Percentiles rank a stretch among this genome's conserved stretches.
Conservation (phyloP, 2,888 invertebrate genomes). For the Acanthococcus lagerstroemiae region DNA sequence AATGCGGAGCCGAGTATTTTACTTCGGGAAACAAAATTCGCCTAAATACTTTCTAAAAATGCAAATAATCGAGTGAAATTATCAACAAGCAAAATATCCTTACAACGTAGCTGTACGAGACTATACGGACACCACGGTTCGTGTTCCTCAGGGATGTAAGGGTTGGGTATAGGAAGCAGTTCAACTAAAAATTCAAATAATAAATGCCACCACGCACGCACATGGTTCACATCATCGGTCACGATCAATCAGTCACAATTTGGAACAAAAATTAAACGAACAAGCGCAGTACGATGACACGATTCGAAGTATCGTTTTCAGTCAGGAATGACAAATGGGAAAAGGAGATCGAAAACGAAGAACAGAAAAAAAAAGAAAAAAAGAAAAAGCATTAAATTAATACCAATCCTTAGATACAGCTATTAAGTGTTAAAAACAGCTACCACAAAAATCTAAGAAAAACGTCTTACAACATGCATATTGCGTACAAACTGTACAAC, state of each 20-base stretch:
- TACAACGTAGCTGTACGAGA: conserved; percentile 41
- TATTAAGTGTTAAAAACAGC: not conserved
- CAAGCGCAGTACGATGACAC: conserved; percentile 9
- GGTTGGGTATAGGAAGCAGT: conserved; percentile 66
- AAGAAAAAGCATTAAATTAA: conserved; percentile 1
- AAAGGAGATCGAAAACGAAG: not conserved
- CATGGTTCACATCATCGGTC: not conserved
- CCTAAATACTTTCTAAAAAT: no score
- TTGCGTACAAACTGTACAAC: no score
- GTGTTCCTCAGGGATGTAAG: conserved; percentile 79
- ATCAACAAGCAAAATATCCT: conserved; percentile 4
- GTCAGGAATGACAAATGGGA: not conserved
- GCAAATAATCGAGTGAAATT: no score
- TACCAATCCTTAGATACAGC: not conserved
- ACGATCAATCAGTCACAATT: not conserved
- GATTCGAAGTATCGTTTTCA: not conserved
- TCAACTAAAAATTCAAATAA: conserved; percentile 35
- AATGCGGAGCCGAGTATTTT: not conserved
- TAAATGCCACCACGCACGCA: not conserved
- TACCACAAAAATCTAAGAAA: not conserved
- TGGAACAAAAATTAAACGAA: conserved; percentile 10
- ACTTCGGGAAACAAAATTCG: not conserved
- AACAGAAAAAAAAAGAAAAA: not conserved
- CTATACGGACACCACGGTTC: conserved; percentile 77
- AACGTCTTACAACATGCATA: no score